phyloP scores from a whole-genome alignment of 2,113 vertebrate genomes.

The Fregata magnificens region DNA sequence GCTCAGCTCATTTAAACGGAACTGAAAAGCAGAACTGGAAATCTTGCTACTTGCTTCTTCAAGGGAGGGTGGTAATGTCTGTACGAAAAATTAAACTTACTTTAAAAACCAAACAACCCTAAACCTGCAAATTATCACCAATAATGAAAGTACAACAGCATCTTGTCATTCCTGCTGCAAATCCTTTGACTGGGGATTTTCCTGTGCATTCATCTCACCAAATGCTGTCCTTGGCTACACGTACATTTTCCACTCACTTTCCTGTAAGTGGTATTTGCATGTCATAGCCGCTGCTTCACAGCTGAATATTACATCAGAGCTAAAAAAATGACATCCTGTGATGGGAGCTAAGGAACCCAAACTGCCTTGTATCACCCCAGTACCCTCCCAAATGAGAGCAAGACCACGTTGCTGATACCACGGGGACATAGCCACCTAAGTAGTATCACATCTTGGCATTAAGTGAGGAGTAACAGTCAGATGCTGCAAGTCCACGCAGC shows the following conservation, averaged over 20 bases:
- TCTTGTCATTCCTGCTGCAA: not conserved
- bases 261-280: not conserved
- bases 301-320: not conserved
- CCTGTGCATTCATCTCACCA: not conserved
- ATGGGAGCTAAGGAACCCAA: not conserved
- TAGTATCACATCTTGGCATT: not conserved
- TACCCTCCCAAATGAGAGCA: not conserved
- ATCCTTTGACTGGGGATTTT: not conserved
- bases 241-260: not conserved
- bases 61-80: not conserved
- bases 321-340: not conserved
- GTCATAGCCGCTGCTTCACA: not conserved
- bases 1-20: not conserved
- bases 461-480: not conserved
- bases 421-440: rapidly evolving
- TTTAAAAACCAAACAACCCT: not conserved
- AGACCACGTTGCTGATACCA: not conserved
- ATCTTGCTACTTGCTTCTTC: not conserved
- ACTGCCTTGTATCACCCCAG: not conserved
- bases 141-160: not conserved
- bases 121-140: not conserved
- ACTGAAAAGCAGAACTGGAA: not conserved
- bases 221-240: not conserved
- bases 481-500: not conserved
- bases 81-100: not conserved